Evolutionary conservation across 2,888 invertebrate species (phyloP).

Genomic region (Nomada lathburiana): DNA sequence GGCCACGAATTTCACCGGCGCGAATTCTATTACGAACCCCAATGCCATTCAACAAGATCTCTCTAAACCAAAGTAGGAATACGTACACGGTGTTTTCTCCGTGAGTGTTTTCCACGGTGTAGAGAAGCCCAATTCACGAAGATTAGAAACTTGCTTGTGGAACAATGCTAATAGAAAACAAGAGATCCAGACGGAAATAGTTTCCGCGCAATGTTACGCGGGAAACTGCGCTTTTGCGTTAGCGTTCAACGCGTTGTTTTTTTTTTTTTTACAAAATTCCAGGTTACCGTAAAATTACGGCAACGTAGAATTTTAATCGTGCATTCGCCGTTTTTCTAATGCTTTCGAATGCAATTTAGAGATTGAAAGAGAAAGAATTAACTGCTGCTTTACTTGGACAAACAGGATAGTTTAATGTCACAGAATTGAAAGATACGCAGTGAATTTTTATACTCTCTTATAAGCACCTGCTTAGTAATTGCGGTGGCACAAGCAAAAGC

Average conservation of each 20-base stretch:
- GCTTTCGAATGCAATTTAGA: too few species aligned
- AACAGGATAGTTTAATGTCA: too few species aligned
- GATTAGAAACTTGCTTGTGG: constrained; percentile 58
- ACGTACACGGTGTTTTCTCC: constrained; percentile 44
- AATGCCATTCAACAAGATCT: constrained; percentile 40
- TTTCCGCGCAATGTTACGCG: constrained; percentile 18
- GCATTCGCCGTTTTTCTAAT: too few species aligned
- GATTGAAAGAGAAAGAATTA: neutral
- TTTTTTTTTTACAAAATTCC: constrained; percentile 20
- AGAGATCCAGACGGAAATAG: constrained; percentile 21
- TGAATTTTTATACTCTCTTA: too few species aligned
- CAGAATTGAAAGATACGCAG: too few species aligned
- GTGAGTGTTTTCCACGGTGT: constrained; percentile 51
- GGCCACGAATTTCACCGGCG: constrained; percentile 23
- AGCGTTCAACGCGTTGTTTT: constrained; percentile 19
- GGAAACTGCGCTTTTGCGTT: constrained; percentile 26
- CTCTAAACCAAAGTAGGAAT: constrained; percentile 23
- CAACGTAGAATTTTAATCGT: constrained; percentile 7
- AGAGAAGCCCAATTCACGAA: constrained; percentile 35
- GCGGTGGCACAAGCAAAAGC: too few species aligned
- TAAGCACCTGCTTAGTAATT: too few species aligned
- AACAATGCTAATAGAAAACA: constrained; percentile 61
- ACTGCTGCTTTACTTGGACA: too few species aligned
- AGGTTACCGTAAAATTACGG: neutral
- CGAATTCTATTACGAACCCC: constrained; percentile 26